Conservation (phyloP, 92 coral and sea anemone species). For the Epizoanthus illoricatus region DNA sequence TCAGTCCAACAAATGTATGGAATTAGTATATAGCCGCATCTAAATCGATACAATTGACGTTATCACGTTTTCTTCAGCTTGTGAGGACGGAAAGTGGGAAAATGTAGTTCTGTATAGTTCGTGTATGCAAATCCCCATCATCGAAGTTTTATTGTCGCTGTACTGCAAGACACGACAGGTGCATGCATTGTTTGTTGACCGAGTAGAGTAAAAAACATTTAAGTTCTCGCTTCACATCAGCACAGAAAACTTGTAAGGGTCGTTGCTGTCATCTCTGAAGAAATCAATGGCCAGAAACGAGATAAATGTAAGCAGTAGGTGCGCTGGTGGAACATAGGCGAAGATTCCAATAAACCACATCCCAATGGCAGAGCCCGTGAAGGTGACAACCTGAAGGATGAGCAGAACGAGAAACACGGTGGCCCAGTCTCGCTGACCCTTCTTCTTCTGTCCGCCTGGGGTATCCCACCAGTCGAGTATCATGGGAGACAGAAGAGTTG, state of each 20-base stretch:
- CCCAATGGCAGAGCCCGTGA: slow-evolving; percentile 93
- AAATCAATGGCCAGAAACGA: slow-evolving; percentile 96
- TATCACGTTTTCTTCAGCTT: no score
- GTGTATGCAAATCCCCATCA: no score
- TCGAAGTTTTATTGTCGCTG: background rate
- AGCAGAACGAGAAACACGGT: slow-evolving; percentile 87
- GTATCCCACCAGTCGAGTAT: slow-evolving; percentile 96
- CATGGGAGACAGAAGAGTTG: slow-evolving; percentile 86
- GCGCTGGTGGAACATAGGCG: slow-evolving; percentile 92
- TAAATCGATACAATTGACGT: no score
- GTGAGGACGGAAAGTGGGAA: no score
- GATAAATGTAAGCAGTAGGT: slow-evolving; percentile 79
- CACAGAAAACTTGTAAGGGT: slow-evolving; percentile 85
- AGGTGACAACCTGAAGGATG: slow-evolving; percentile 88
- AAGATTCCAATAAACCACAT: slow-evolving; percentile 94
- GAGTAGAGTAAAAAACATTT: slow-evolving; percentile 3
- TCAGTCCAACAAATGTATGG: background rate
- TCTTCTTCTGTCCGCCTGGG: slow-evolving; percentile 93
- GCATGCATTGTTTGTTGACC: background rate
- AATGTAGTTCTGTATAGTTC: no score
- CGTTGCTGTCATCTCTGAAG: slow-evolving; percentile 87
- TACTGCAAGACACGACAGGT: background rate
- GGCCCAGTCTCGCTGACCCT: slow-evolving; percentile 94
- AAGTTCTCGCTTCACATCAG: slow-evolving; percentile 46
- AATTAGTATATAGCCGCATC: background rate